Evolutionary conservation across 2,797 vertebrate species (phyloP), one percentile per base, ranked within the genome.

Genomic region (Avahi laniger): DNA sequence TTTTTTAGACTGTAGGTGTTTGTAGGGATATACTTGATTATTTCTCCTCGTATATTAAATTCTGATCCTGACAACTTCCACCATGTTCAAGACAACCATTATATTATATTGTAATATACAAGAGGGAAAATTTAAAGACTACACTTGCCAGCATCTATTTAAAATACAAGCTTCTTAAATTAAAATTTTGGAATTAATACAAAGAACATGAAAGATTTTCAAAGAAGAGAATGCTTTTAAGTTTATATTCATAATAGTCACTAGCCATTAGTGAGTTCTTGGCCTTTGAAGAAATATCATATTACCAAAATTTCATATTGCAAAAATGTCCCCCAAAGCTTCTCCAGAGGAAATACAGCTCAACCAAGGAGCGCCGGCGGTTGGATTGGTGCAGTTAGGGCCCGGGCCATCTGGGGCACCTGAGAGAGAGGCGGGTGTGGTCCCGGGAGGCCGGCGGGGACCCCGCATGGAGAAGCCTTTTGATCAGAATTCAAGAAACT

Each of bases 61-160:
- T 11, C 57, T 7, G 65, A 65, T 7, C 30, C 50, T 15, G 43
- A 52, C 1, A 10, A 7, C 43, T 46, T 3, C 63, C 3, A 5
- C 2, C 15, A 0, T 0, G 9, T 26, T 24, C 11, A 43, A 54
- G 18, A 57, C 7, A 48, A 22, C 3, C 7, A 3, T 35, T 10
- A 17, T 12, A 4, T 46, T 7, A 14, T 12, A 6, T 46, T 5
- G 14, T 8, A 33, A n/a, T 7, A 30, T 38, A 33, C 43, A 6
- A 50, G n/a, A 52, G 14, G 9, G 52, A 26, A 30, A 48, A 11
- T 12, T 8, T 13, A 8, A 70, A 67, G 81, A 5, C 24, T 26
- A 3, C 2, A 1, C 22, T 63, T 87, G 26, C 5, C 24, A 2
- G 5, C 28, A 38, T 63, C 10, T 54, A 67, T 89, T 89, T 46